A percentile compares a stretch with the other conserved stretches of the same genome.
These are phyloP conservation scores for Pipa parva DNA, from an alignment of 2,113 vertebrate species.

Conservation along the genomic window DNA sequence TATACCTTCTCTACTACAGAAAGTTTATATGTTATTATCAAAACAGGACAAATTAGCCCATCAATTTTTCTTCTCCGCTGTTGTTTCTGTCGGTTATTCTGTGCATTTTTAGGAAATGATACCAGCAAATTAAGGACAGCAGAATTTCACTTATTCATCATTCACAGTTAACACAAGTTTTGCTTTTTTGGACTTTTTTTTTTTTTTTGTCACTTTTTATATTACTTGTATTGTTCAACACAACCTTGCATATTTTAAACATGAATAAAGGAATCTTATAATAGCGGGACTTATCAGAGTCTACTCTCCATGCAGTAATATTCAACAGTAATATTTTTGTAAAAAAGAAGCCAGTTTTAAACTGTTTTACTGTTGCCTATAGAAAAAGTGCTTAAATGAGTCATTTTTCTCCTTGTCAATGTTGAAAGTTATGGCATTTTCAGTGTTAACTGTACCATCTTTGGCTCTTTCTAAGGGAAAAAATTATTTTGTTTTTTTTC, in stretches of 20 bases:
- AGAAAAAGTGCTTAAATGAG: slow-evolving; percentile 67
- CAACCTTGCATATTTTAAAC: slow-evolving; percentile 32
- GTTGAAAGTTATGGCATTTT: slow-evolving; percentile 65
- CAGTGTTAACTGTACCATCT: slow-evolving; percentile 77
- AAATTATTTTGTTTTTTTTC: slow-evolving; percentile 51
- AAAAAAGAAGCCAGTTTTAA: slow-evolving; percentile 56
- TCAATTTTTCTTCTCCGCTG: slow-evolving; percentile 44
- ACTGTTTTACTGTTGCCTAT: slow-evolving; percentile 36
- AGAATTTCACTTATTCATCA: slow-evolving; percentile 53
- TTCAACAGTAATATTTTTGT: slow-evolving; percentile 68
- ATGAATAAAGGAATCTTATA: slow-evolving; percentile 37
- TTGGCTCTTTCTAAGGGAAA: slow-evolving; percentile 61
- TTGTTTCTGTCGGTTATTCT: slow-evolving; percentile 77
- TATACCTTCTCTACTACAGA: slow-evolving; percentile 44
- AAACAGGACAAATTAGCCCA: background rate
- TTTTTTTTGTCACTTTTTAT: slow-evolving; percentile 25
- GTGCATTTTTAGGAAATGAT: slow-evolving; percentile 79
- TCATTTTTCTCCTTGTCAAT: slow-evolving; percentile 23
- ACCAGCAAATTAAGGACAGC: slow-evolving; percentile 81
- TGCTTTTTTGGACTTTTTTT: slow-evolving; percentile 6
- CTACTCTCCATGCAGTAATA: slow-evolving; percentile 71
- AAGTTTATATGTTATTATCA: slow-evolving; percentile 1
- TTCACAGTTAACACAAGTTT: background rate
- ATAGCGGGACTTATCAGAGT: slow-evolving; percentile 44
- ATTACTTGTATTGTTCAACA: slow-evolving; percentile 29